Conservation (phyloP, 2,888 invertebrate genomes). For the Trichogramma dendrolimi region DNA sequence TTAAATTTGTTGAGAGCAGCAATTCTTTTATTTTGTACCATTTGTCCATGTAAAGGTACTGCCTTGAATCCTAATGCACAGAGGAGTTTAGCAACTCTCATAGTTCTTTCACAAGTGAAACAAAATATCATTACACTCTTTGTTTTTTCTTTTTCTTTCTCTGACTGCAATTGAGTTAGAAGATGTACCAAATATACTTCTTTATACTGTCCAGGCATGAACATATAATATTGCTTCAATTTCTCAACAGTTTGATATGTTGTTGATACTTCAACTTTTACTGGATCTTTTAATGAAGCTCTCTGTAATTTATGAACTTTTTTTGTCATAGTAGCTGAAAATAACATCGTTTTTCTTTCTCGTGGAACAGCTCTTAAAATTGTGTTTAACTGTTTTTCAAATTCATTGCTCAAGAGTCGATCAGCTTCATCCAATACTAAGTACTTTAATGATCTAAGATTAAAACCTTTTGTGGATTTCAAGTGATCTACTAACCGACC, state of each 20-base stretch:
- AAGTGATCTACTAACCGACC: constrained; percentile 93
- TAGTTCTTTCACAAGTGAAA: constrained; percentile 88
- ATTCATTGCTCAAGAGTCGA: constrained; percentile 97
- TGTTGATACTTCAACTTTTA: constrained; percentile 91
- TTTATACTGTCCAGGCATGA: constrained; percentile 95
- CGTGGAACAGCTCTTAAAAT: constrained; percentile 87
- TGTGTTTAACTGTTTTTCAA: constrained; percentile 95
- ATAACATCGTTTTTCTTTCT: constrained; percentile 86
- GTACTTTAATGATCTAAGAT: constrained; percentile 80
- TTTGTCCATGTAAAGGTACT: constrained; percentile 97
- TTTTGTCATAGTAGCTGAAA: constrained; percentile 99
- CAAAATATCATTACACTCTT: constrained; percentile 98
- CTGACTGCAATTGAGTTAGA: constrained; percentile 88
- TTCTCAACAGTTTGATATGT: constrained; percentile 99
- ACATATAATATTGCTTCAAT: constrained; percentile 88
- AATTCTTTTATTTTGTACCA: constrained; percentile 94
- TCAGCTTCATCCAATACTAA: constrained; percentile 99
- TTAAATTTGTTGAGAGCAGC: constrained; percentile 96
- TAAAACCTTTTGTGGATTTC: constrained; percentile 97
- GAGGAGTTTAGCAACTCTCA: constrained; percentile 82
- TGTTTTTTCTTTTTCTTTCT: constrained; percentile 69
- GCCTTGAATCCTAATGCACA: constrained; percentile 88
- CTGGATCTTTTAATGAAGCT: constrained; percentile 89
- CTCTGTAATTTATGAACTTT: constrained; percentile 94
- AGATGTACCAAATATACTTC: constrained; percentile 95